Percentiles rank a stretch among this genome's conserved stretches.
Conservation (phyloP, 2,113 vertebrate genomes). For the Salvelinus fontinalis region DNA sequence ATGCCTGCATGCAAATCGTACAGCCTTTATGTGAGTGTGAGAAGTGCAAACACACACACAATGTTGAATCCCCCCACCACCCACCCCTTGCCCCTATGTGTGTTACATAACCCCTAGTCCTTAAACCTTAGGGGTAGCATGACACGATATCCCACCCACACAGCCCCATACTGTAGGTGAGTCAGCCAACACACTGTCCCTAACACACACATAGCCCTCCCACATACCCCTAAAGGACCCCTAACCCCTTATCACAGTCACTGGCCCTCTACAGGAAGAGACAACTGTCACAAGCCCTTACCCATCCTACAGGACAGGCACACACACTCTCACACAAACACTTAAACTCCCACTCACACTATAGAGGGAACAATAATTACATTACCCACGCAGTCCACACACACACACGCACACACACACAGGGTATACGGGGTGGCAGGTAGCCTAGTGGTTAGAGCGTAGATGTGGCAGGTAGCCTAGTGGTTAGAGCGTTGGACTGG, state of each 20-base stretch:
- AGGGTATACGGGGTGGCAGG: too few relatives aligned
- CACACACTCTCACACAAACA: not conserved
- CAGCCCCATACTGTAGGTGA: not conserved
- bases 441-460: too few relatives aligned
- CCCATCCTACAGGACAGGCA: not conserved
- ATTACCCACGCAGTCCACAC: not conserved
- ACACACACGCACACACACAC: not conserved
- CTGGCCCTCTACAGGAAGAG: not conserved
- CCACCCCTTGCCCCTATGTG: not conserved
- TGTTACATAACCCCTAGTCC: not conserved
- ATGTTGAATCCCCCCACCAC: too few relatives aligned
- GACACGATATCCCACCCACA: not conserved
- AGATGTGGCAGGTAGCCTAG: too few relatives aligned
- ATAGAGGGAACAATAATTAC: not conserved
- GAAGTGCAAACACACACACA: too few relatives aligned
- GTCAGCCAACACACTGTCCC: not conserved
- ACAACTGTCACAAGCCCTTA: slow-evolving; percentile 1
- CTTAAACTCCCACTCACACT: not conserved
- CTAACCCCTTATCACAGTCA: not conserved
- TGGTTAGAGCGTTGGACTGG: too few relatives aligned
- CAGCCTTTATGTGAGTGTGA: slow-evolving; percentile 8
- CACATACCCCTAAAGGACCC: not conserved
- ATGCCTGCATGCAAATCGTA: not conserved
- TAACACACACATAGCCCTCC: not conserved
- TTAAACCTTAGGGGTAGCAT: not conserved